Evolutionary conservation across 2,797 vertebrate genomes (phyloP), one percentile per base, ranked within the genome.

Genomic region (Brachyrhaphis roseni): DNA sequence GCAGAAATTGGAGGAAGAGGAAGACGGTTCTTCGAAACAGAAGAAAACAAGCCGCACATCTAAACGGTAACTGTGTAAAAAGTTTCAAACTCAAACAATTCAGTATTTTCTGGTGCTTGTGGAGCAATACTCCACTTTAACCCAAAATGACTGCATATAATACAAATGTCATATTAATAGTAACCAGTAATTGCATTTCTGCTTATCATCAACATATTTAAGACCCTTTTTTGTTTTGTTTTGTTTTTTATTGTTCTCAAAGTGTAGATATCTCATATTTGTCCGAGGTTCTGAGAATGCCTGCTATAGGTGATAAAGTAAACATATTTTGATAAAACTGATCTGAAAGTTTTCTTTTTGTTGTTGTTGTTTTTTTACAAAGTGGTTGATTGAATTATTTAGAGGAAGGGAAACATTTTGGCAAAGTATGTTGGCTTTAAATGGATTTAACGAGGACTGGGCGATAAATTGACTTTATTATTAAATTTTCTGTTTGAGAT

Each of bases 1-100:
- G 78, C 18, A 2, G 15, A 93, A 92, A 83, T 82, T 86, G 68
- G 92, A 94, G 72, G 86, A 90, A 10, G 90, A 91, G 2, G 87
- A 93, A 74, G 86, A 92, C 71, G 84, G 92, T 47, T 10, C 12
- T 64, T 11, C 11, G 5, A 76, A 49, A 36, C 84, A 78, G 59
- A 87, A 78, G 43, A 87, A 85, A 84, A n/a, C 59, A 74, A 46
- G 72, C 62, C 23, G 11, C 8, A 80, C 77, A 82, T 85, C 88
- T 43, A 77, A 90, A 73, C 41, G 91, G 92, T 93, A 90, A 84
- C 41, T 59, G 51, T 64, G 26, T 47, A 5, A 70, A 8, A 45
- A 23, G 26, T n/a, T 3, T 34, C 43, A 55, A 53, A 36, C 45
- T 1, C 51, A 5, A 15, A 23, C 0, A 45, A 1, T 49, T 78